Percentiles rank a stretch among this genome's conserved stretches.
Conservation (phyloP, 2,113 vertebrate genomes). For the Pelmatolapia mariae region DNA sequence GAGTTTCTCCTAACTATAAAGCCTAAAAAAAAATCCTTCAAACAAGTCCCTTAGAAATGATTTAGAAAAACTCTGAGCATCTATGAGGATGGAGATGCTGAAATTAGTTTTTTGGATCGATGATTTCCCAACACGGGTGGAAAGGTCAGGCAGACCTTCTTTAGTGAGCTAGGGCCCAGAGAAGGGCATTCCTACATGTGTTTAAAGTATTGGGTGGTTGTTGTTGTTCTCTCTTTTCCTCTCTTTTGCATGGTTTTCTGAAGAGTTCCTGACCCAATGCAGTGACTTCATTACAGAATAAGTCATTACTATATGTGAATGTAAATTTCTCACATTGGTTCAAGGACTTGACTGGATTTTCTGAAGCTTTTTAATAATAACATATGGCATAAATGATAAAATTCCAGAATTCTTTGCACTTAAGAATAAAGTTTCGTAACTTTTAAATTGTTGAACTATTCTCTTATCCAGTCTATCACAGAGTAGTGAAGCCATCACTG, state of each 20-base stretch:
- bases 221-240: not conserved
- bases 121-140: not conserved
- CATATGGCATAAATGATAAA: not conserved
- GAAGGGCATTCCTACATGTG: not conserved
- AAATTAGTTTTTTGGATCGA: not conserved
- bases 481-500: fast-evolving
- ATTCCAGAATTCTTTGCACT: not conserved
- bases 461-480: not conserved
- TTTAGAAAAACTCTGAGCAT: not conserved
- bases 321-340: not conserved
- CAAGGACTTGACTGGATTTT: not conserved
- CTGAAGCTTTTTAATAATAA: not conserved
- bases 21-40: not conserved
- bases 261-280: fast-evolving
- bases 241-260: not conserved
- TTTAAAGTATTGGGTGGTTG: not conserved
- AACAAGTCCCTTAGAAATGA: not conserved
- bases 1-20: not conserved
- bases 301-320: not conserved
- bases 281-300: not conserved
- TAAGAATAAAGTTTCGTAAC: no score
- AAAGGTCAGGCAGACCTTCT: not conserved
- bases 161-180: not conserved
- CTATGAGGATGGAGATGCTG: not conserved
- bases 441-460: not conserved